Evolutionary conservation across 2,113 vertebrate species (phyloP).

Genomic region (Coturnix japonica): DNA sequence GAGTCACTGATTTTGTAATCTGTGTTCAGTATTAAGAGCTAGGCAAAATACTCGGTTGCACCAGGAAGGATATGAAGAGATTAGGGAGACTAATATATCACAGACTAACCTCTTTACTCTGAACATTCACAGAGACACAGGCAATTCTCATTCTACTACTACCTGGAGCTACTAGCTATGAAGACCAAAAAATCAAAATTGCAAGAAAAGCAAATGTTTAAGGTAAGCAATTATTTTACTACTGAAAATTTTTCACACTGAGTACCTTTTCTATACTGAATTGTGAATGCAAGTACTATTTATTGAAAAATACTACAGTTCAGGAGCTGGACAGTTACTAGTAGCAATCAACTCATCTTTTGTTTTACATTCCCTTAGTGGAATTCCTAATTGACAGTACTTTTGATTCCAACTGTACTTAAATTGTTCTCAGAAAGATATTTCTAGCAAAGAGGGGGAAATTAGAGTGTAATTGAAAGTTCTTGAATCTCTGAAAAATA

Average conservation of each 20-base stretch:
- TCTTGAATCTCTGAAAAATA: not conserved
- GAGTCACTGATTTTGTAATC: constrained; percentile 52
- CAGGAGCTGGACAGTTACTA: not conserved
- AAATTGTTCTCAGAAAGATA: not conserved
- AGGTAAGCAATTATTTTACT: constrained; percentile 31
- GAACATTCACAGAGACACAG: constrained; percentile 5
- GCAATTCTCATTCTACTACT: constrained; percentile 18
- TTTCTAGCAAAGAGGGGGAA: not conserved
- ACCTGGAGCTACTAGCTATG: not conserved
- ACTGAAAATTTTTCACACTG: not conserved
- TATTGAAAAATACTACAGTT: not conserved
- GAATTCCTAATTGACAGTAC: not conserved
- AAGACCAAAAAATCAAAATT: not conserved
- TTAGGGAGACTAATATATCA: constrained; percentile 65
- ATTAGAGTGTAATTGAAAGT: not conserved
- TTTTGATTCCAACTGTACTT: not conserved
- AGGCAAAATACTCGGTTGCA: constrained; percentile 64
- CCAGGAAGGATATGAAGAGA: constrained; percentile 73
- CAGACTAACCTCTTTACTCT: constrained; percentile 61
- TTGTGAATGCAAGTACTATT: not conserved
- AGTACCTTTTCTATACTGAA: not conserved
- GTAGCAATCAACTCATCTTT: not conserved
- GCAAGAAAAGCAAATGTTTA: not conserved
- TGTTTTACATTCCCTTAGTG: not conserved
- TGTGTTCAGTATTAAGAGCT: constrained; percentile 66